phyloP scores from a whole-genome alignment of 2,888 invertebrate species.

The Eristalis tenax region DNA sequence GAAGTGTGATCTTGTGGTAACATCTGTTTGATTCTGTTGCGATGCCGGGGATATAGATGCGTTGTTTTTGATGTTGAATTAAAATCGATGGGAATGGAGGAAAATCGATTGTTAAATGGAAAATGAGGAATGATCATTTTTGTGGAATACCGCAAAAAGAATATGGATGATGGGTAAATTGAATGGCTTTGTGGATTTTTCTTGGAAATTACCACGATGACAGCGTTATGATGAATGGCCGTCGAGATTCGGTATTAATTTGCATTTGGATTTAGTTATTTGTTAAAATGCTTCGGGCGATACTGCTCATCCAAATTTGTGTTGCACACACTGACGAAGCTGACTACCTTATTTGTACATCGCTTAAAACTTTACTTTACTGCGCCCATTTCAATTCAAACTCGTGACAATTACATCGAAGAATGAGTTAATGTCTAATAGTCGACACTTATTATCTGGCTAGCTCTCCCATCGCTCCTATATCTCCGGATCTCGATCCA shows the following conservation, averaged over 20 bases:
- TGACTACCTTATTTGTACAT: too few relatives aligned
- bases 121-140: slow-evolving; percentile 16
- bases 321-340: too few relatives aligned
- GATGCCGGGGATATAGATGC: not conserved
- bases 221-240: not conserved
- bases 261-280: too few relatives aligned
- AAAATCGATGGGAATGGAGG: not conserved
- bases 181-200: not conserved
- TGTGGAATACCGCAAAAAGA: slow-evolving; percentile 2
- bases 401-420: too few relatives aligned
- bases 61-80: slow-evolving; percentile 17
- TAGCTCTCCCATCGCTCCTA: too few relatives aligned
- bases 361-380: too few relatives aligned
- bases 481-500: too few relatives aligned
- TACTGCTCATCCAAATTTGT: too few relatives aligned
- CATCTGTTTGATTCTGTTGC: slow-evolving; percentile 23
- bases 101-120: slow-evolving; percentile 8
- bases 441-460: too few relatives aligned
- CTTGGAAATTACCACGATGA: not conserved
- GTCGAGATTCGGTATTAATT: not conserved
- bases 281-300: too few relatives aligned
- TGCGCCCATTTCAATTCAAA: too few relatives aligned
- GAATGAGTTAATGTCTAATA: too few relatives aligned
- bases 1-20: slow-evolving; percentile 61
- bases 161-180: not conserved